phyloP scores from a whole-genome alignment of 2,888 invertebrate genomes.

The Parnassius apollo region DNA sequence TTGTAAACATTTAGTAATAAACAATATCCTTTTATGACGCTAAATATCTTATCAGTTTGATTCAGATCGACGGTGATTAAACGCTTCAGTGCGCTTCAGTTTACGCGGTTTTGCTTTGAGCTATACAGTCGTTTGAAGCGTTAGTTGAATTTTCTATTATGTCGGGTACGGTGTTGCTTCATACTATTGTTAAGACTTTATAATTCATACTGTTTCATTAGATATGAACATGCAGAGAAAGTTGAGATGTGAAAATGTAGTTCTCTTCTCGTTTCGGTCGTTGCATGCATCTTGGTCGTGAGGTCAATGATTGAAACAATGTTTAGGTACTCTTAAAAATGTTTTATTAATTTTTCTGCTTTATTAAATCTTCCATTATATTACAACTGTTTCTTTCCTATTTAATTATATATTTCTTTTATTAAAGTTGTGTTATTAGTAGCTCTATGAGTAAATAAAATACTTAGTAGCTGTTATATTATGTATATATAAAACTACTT shows the following conservation, averaged over 20 bases:
- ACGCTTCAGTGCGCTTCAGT: conserved; percentile 45
- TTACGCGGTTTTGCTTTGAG: conserved; percentile 40
- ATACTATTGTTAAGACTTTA: conserved; percentile 33
- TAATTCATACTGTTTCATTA: conserved; percentile 34
- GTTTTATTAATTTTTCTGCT: not conserved
- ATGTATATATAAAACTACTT: too few species aligned
- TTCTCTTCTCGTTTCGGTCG: conserved; percentile 24
- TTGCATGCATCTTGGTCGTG: conserved; percentile 25
- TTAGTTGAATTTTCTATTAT: conserved; percentile 47
- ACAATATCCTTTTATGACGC: conserved; percentile 26
- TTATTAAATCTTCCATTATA: not conserved
- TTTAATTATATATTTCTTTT: too few species aligned
- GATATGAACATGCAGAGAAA: conserved; percentile 24
- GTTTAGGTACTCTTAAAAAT: not conserved
- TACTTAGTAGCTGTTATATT: too few species aligned
- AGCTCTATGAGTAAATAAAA: not conserved
- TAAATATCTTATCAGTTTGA: conserved; percentile 63
- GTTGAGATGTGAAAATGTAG: conserved; percentile 22
- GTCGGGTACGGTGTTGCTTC: conserved; percentile 34
- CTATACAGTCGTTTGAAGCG: conserved; percentile 38
- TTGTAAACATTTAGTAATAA: conserved; percentile 18
- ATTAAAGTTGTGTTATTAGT: not conserved
- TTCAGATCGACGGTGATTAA: conserved; percentile 39
- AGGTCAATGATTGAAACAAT: conserved; percentile 23
- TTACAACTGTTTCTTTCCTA: not conserved